Evolutionary conservation across 2,113 vertebrate species (phyloP).

Genomic region (Pristiophorus japonicus): DNA sequence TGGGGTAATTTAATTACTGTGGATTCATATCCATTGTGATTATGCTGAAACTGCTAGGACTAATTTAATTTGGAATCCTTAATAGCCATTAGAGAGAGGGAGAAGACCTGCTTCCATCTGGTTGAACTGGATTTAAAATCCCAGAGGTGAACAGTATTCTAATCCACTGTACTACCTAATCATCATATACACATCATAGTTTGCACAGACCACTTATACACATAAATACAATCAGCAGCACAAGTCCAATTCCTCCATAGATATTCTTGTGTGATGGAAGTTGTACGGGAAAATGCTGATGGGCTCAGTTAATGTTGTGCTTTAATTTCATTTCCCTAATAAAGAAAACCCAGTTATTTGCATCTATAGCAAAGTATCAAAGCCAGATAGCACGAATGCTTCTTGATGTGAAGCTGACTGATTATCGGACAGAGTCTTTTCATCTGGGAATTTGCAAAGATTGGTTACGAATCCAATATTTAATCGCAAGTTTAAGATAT

Average conservation of each 20-base stretch:
- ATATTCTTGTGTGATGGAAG: background rate
- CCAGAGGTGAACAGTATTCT: slow-evolving; percentile 9
- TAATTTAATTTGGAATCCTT: slow-evolving; percentile 34
- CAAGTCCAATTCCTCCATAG: background rate
- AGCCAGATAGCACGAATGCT: background rate
- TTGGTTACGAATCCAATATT: background rate
- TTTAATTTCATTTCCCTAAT: background rate
- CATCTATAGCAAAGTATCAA: background rate
- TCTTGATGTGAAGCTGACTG: background rate
- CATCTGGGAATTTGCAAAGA: background rate
- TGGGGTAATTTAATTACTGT: slow-evolving; percentile 26
- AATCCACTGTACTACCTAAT: background rate
- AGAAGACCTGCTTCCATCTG: slow-evolving; percentile 13
- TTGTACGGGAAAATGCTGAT: background rate
- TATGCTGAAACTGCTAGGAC: slow-evolving; percentile 10
- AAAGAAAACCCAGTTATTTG: background rate
- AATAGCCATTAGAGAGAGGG: slow-evolving; percentile 17
- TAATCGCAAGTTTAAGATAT: background rate
- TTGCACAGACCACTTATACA: background rate
- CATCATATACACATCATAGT: background rate
- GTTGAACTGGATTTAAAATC: background rate
- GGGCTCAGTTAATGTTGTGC: background rate
- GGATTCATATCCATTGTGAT: slow-evolving; percentile 30
- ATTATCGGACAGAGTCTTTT: background rate
- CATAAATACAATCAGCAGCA: background rate